These are phyloP conservation scores for Cephus runcator DNA, from an alignment of 2,888 invertebrate species.

Conservation along the genomic window DNA sequence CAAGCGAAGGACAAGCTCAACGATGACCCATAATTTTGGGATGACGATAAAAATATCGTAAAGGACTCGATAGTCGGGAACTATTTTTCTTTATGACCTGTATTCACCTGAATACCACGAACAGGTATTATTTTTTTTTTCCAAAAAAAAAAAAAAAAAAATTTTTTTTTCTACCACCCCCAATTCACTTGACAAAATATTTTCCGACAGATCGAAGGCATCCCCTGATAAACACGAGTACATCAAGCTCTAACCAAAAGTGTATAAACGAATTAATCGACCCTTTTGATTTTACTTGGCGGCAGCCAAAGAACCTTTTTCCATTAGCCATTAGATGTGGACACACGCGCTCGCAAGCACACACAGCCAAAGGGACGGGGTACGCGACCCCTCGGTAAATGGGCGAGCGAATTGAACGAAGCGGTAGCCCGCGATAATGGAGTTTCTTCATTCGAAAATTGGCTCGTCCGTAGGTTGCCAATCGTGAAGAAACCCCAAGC, in stretches of 20 bases:
- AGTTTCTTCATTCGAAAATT: slow-evolving; percentile 41
- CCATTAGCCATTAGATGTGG: slow-evolving; percentile 41
- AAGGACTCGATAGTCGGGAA: background rate
- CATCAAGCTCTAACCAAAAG: background rate
- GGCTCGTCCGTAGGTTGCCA: slow-evolving; percentile 18
- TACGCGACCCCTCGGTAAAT: slow-evolving; percentile 2
- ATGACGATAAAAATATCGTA: background rate
- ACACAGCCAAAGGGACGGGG: background rate
- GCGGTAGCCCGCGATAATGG: slow-evolving; percentile 35
- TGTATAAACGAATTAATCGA: slow-evolving; percentile 31
- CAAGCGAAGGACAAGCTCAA: background rate
- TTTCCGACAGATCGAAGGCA: background rate
- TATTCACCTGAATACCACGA: too few relatives aligned
- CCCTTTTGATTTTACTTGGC: slow-evolving; percentile 17
- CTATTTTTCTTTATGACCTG: background rate
- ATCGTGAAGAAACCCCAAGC: background rate
- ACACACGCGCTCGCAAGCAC: background rate
- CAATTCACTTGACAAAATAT: background rate
- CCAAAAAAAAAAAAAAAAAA: background rate
- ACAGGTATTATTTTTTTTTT: too few relatives aligned
- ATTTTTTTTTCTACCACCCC: too few relatives aligned
- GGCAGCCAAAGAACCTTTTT: slow-evolving; percentile 34
- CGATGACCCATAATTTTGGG: background rate
- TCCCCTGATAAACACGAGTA: background rate
- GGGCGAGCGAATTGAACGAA: slow-evolving; percentile 29